Conservation (phyloP, 1,140 invertebrate species). For the Apis florea region DNA sequence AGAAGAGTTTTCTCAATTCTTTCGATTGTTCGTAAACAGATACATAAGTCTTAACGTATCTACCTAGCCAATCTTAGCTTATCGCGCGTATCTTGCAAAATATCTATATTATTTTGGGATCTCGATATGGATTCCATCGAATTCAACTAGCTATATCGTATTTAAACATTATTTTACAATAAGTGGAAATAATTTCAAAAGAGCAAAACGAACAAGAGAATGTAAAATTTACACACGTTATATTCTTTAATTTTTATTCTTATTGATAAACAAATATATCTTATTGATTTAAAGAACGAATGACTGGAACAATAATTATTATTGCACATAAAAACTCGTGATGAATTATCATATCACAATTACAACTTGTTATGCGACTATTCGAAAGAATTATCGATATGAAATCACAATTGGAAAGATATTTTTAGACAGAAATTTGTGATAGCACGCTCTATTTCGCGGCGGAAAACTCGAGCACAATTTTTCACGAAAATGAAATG, state of each 20-base stretch:
- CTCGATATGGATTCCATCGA: neutral
- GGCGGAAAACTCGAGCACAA: slow-evolving; percentile 41
- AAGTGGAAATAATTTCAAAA: no score
- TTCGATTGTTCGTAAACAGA: slow-evolving; percentile 66
- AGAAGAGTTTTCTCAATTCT: neutral
- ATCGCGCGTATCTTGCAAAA: neutral
- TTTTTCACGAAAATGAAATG: slow-evolving; percentile 65
- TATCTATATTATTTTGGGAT: neutral
- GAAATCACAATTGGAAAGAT: slow-evolving; percentile 53
- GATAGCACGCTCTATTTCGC: slow-evolving; percentile 57
- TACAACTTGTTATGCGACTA: no score
- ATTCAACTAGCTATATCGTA: neutral
- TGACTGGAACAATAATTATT: no score
- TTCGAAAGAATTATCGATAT: neutral
- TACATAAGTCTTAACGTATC: slow-evolving; percentile 63
- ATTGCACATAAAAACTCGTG: no score
- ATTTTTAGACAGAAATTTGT: slow-evolving; percentile 42
- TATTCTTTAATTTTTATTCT: no score
- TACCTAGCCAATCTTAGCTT: slow-evolving; percentile 17
- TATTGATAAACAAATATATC: no score
- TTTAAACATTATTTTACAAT: neutral
- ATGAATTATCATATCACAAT: no score
- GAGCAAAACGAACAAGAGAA: no score
- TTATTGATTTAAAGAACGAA: no score
- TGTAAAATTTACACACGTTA: no score